A percentile compares a stretch with the other conserved stretches of the same genome.
phyloP scores from a whole-genome alignment of 37 sponge, comb jelly and placozoan species.

The Spongia lamella region DNA sequence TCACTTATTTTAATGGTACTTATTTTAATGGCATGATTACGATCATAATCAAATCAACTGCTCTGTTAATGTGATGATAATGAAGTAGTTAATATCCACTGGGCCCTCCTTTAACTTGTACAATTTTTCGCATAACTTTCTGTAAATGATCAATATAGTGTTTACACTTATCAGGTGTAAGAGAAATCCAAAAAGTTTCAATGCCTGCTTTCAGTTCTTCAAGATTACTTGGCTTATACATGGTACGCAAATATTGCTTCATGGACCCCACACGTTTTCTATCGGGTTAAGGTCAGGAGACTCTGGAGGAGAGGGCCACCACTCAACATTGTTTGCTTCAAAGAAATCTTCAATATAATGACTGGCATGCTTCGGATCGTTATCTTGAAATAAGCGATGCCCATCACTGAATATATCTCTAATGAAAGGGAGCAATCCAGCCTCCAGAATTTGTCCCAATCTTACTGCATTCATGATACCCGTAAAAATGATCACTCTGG shows the following conservation, averaged over 20 bases:
- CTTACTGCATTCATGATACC: slow-evolving; percentile 36
- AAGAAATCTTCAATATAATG: not conserved
- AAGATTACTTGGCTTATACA: not conserved
- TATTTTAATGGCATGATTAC: too few species aligned
- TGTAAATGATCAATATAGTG: too few species aligned
- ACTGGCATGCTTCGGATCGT: slow-evolving; percentile 26
- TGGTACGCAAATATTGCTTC: not conserved
- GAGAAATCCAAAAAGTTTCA: not conserved
- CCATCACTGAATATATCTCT: not conserved
- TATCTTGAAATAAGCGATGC: slow-evolving; percentile 39
- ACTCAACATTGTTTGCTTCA: not conserved
- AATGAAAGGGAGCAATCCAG: slow-evolving; percentile 26
- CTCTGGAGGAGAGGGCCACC: slow-evolving; percentile 19
- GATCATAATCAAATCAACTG: too few species aligned
- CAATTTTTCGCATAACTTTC: too few species aligned
- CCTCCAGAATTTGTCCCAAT: slow-evolving; percentile 25
- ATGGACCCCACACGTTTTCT: not conserved
- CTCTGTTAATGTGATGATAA: too few species aligned
- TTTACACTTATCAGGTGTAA: too few species aligned
- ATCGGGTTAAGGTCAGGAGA: slow-evolving; percentile 1
- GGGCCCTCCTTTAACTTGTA: too few species aligned
- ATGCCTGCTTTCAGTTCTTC: slow-evolving; percentile 1
- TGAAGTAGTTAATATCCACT: too few species aligned
- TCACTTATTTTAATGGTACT: too few species aligned
- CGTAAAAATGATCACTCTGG: slow-evolving; percentile 34